Base-by-base conservation (phyloP, 2,888 invertebrate genomes). In the Rhingia campestris region DNA sequence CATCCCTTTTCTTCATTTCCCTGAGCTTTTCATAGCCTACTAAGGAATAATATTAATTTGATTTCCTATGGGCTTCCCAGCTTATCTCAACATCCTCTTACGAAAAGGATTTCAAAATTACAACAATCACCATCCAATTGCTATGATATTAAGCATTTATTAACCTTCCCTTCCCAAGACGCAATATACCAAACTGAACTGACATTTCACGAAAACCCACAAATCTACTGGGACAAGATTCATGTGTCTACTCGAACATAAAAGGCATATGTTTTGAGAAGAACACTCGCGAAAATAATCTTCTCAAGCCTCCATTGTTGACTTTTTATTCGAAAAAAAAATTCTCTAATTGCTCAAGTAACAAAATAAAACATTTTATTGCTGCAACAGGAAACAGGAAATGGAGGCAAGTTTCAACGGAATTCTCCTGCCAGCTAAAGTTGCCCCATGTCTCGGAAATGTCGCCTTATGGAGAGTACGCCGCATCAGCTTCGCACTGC, bases 281-380 rank as follows among this genome's bases (percentile, higher is more conserved):
- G 12, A 58, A 22, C 51, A 47, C 59, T 37, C 32, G 12, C 12
- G 14, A 30, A 45, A 45, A 39, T 69, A 54, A 54, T 63, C 61
- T 32, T 49, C 43, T 80, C 56, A 22, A 22, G 22, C 22, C 22
- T 22, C 22, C 22, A 22, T 51, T 9, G 37, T 14, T 35, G 41
- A 49, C 45, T 72, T 37, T 72, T 81, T 70, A 22, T 75, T 41
- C 54, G 35, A 53, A 30, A 63, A 67, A 47, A 69, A n/a, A n/a
- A n/a, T n/a, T 67, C 61, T 63, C 61, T 63, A 74, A 80, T 80
- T 74, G 69, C 80, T 67, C 61, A 43, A 80, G 69, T 67, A 61
- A 73, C 3, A 53, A 64, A 79, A 73, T 61, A 61, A 80, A 72
- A 73, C 45, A 58, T 59, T 59, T 66, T 41, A n/a, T 14, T 6